Evolutionary conservation across 2,888 invertebrate genomes (phyloP), one percentile per base, ranked within the genome.

Genomic region (Yponomeuta plumbellus): DNA sequence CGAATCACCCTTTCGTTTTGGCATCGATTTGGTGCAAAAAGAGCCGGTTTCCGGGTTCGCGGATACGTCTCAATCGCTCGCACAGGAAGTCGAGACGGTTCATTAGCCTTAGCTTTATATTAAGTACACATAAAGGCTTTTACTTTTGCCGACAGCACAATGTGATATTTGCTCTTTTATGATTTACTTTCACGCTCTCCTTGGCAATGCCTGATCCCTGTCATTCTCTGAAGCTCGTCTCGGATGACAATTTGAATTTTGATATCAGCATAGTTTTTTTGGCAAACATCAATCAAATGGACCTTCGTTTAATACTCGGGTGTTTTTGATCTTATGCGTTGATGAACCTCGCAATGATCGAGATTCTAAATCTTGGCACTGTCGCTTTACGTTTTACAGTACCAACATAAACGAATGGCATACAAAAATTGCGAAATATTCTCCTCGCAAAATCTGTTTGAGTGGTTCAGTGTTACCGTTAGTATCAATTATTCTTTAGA

Each of bases 71-170:
- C 84, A 83, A 83, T 84, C 77, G 77, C 74, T 71, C 70, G 76
- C 74, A 75, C 85, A 83, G 90, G 90, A 91, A 88, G 84, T 86
- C 70, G 76, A 68, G 72, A 84, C 74, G 90, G 80, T 87, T 88
- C 87, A 87, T 89, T 89, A 86, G 79, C 72, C 75, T 66, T 70
- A 73, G 72, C 80, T 26, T 57, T 20, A 20, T 52, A 57, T 81
- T 80, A 79, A 75, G 76, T 78, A 76, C 74, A 73, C 76, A 77
- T 77, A 73, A 79, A 75, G 70, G 75, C 77, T 79, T 86, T 86
- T 78, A 73, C 72, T 71, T 66, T 70, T 74, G 75, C 87, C 86
- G 88, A 84, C 86, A 81, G 17, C 11, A 13, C 58, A 23, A 26
- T 62, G 52, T 13, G 34, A 63, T n/a, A 21, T n/a, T 61, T 61